Base-by-base conservation (phyloP, 2,797 vertebrate species). In the Sardinella longiceps region DNA sequence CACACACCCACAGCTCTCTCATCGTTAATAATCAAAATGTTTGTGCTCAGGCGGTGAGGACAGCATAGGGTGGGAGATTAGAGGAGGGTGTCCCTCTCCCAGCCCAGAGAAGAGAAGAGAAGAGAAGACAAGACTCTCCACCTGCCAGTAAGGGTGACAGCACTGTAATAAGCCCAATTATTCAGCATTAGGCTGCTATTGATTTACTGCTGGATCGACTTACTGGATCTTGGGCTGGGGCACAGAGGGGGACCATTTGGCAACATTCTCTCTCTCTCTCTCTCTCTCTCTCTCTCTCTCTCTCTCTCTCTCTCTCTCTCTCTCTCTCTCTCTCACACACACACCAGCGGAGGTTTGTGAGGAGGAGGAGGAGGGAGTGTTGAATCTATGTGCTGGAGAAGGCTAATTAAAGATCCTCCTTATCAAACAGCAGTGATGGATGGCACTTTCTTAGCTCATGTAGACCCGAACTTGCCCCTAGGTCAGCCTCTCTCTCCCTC, bases 91-190 rank as follows among this genome's bases (percentile, higher is more conserved):
- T 89, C 90, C 89, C 89, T 81, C 90, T 89, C 90, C 39, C 25
- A 85, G 63, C 84, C 81, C 80, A 43, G 15, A 77, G 39, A 85
- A 10, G 37, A 86, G n/a, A n/a, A n/a, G n/a, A n/a, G n/a, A n/a
- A n/a, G n/a, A n/a, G n/a, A n/a, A n/a, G n/a, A n/a, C n/a, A n/a
- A n/a, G 86, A 86, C 83, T 80, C 58, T 58, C 92, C 92, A 94
- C 91, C 56, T 88, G 92, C 86, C 92, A 94, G 90, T 84, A 87
- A 89, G 85, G 90, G 91, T 93, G 93, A 94, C 90, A 86, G 87
- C 86, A 94, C 94, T 94, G 93, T 93, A 92, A 88, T 94, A 95
- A 95, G 93, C 94, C 94, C 94, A 95, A 95, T 96, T 96, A 95
- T 95, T 95, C 94, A 95, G 92, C 94, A 95, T 96, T 95, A 96